Percentiles rank a stretch among this genome's conserved stretches.
Evolutionary conservation across 2,888 invertebrate species (phyloP).

Genomic region (Glaucopsyche alexis): DNA sequence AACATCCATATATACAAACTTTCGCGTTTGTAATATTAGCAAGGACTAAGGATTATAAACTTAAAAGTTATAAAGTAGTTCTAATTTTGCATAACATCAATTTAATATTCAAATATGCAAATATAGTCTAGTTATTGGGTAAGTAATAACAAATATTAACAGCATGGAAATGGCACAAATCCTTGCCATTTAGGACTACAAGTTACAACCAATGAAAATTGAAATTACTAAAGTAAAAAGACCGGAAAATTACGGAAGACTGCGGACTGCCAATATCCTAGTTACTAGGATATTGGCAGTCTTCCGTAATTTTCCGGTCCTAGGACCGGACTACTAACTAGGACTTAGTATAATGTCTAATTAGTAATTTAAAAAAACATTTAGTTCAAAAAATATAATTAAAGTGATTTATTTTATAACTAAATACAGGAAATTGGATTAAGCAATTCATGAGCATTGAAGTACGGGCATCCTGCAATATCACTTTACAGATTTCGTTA

Average conservation of each 20-base stretch:
- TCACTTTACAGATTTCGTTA: constrained; percentile 14
- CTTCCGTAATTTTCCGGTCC: too few species aligned
- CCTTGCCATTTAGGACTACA: not conserved
- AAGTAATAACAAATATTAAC: too few species aligned
- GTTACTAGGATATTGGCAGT: too few species aligned
- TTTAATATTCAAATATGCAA: not conserved
- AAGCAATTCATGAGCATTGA: constrained; percentile 12
- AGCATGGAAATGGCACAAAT: not conserved
- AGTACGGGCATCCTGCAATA: not conserved
- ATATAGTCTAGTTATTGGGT: not conserved
- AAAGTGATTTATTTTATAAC: constrained; percentile 8
- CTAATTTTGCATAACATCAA: not conserved
- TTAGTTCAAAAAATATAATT: not conserved
- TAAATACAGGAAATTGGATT: constrained; percentile 6
- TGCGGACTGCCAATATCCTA: not conserved
- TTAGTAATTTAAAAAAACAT: not conserved
- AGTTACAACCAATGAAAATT: not conserved
- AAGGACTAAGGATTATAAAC: too few species aligned
- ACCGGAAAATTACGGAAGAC: not conserved
- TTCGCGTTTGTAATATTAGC: too few species aligned
- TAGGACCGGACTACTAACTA: too few species aligned
- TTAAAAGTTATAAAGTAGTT: not conserved
- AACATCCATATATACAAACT: too few species aligned
- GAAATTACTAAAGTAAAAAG: not conserved
- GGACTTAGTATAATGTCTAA: too few species aligned